Percentiles rank a stretch among this genome's conserved stretches.
Conservation (phyloP, 2,113 vertebrate species). For the Pionites leucogaster region DNA sequence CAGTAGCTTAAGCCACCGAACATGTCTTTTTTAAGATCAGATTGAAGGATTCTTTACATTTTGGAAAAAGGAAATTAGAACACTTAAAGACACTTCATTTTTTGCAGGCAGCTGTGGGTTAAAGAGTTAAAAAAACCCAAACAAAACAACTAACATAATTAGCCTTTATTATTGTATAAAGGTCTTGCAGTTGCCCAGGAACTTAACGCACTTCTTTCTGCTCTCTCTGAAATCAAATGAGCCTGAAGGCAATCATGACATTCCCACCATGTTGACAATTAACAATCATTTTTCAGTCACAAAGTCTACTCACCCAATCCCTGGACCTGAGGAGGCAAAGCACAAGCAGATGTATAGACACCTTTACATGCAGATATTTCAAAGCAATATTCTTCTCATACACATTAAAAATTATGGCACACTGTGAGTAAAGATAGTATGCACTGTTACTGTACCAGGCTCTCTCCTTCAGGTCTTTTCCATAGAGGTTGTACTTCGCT, state of each 20-base stretch:
- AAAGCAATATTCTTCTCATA: neutral
- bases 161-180: neutral
- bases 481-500: slow-evolving; percentile 85
- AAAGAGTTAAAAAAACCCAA: neutral
- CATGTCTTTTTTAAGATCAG: neutral
- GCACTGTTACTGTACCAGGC: slow-evolving; percentile 68
- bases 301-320: neutral
- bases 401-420: neutral
- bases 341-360: neutral
- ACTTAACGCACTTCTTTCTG: neutral
- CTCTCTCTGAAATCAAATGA: neutral
- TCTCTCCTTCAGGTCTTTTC: slow-evolving; percentile 85
- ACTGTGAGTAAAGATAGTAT: neutral
- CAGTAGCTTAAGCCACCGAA: neutral
- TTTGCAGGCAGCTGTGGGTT: neutral
- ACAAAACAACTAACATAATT: neutral
- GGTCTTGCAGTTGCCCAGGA: neutral
- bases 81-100: neutral
- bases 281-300: neutral
- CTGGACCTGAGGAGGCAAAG: neutral
- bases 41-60: neutral
- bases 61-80: neutral
- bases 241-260: neutral
- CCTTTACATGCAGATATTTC: neutral
- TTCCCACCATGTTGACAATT: neutral